Conservation (phyloP, 2,888 invertebrate genomes). For the Rhagophthalmus giganteus region DNA sequence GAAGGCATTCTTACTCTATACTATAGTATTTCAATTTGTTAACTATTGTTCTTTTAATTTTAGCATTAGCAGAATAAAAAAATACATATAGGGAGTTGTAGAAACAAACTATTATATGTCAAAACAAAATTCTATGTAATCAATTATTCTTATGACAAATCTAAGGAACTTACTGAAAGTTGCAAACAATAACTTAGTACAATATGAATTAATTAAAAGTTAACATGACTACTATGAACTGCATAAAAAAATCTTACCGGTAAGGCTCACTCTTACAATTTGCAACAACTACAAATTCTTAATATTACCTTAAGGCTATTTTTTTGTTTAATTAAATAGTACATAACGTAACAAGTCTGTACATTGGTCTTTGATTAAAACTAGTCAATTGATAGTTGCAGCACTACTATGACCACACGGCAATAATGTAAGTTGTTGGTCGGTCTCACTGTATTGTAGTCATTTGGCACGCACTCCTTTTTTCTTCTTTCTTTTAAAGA, state of each 20-base stretch:
- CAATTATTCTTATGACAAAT: slow-evolving; percentile 10
- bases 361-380: slow-evolving; percentile 50
- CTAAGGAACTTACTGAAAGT: slow-evolving; percentile 34
- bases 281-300: slow-evolving; percentile 51
- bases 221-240: slow-evolving; percentile 32
- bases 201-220: slow-evolving; percentile 29
- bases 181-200: slow-evolving; percentile 29
- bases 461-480: slow-evolving; percentile 63
- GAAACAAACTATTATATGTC: slow-evolving; percentile 13
- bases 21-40: slow-evolving; percentile 14
- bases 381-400: slow-evolving; percentile 48
- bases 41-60: slow-evolving; percentile 10
- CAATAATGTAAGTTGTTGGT: slow-evolving; percentile 55
- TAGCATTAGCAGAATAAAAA: slow-evolving; percentile 7
- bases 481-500: slow-evolving; percentile 99
- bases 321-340: slow-evolving; percentile 52
- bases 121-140: slow-evolving; percentile 9
- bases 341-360: slow-evolving; percentile 50
- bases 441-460: slow-evolving; percentile 57
- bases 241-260: slow-evolving; percentile 44
- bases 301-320: slow-evolving; percentile 54
- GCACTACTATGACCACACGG: slow-evolving; percentile 56
- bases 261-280: slow-evolving; percentile 51
- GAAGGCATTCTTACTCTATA: slow-evolving; percentile 23
- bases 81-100: slow-evolving; percentile 10